These are phyloP conservation scores for Scaptomyza hsui DNA, from an alignment of 1,140 invertebrate species.

Conservation along the genomic window DNA sequence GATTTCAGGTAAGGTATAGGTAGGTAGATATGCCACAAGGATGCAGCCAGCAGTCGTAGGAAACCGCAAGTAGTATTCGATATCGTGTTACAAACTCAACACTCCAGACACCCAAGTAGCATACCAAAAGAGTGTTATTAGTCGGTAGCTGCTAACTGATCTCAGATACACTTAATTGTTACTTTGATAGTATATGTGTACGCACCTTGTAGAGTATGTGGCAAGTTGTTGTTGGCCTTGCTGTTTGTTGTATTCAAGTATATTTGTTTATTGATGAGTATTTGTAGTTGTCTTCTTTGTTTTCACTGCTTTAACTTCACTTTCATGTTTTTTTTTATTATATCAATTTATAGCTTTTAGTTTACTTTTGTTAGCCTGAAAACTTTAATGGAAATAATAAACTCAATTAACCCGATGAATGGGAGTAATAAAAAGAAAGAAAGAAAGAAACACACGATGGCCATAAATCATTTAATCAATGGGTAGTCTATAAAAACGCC, in stretches of 20 bases:
- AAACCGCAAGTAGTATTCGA: slow-evolving; percentile 18
- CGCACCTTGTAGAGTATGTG: slow-evolving; percentile 29
- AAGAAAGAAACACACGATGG: not conserved
- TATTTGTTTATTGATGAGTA: not conserved
- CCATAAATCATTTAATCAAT: slow-evolving; percentile 50
- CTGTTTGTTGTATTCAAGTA: not conserved
- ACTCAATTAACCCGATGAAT: slow-evolving; percentile 41
- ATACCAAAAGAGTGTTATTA: slow-evolving; percentile 23
- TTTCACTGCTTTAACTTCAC: slow-evolving; percentile 25
- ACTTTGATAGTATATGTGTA: slow-evolving; percentile 12
- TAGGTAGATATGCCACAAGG: slow-evolving; percentile 30
- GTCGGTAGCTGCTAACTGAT: slow-evolving; percentile 16
- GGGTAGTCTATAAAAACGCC: slow-evolving; percentile 29
- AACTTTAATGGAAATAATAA: slow-evolving; percentile 44
- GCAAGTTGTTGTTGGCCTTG: slow-evolving; percentile 17
- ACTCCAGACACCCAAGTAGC: slow-evolving; percentile 33
- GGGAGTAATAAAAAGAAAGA: slow-evolving; percentile 19
- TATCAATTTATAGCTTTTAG: slow-evolving; percentile 6
- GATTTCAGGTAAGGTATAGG: slow-evolving; percentile 13
- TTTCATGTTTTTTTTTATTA: slow-evolving; percentile 16
- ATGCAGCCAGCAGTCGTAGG: slow-evolving; percentile 14
- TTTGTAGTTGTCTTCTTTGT: slow-evolving; percentile 29
- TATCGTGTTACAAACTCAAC: slow-evolving; percentile 35
- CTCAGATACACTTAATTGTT: slow-evolving; percentile 19
- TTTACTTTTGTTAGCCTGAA: slow-evolving; percentile 23